These are phyloP conservation scores for Musca vetustissima DNA, from an alignment of 1,140 invertebrate genomes.

Conservation along the genomic window DNA sequence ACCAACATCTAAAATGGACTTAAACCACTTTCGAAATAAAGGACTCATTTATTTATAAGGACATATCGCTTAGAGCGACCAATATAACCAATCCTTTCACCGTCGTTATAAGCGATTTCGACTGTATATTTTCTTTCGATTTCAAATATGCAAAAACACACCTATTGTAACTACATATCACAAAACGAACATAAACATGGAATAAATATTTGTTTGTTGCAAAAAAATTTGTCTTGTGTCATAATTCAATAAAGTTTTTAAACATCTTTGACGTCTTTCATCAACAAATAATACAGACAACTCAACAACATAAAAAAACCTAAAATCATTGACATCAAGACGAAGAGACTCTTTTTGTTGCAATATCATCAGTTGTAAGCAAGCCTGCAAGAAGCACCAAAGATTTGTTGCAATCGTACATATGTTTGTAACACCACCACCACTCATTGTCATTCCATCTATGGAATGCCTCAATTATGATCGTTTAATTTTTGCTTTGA, in stretches of 20 bases:
- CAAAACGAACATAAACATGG: background rate
- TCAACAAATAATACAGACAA: background rate
- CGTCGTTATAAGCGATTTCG: too few species aligned
- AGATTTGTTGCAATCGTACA: background rate
- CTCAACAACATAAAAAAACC: background rate
- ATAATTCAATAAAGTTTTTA: conserved; percentile 25
- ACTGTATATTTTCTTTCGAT: too few species aligned
- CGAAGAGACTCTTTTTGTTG: background rate
- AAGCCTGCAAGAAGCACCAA: too few species aligned
- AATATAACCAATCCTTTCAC: too few species aligned
- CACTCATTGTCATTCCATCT: background rate
- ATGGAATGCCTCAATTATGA: conserved; percentile 18
- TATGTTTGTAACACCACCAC: conserved; percentile 5
- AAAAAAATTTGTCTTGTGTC: conserved; percentile 19
- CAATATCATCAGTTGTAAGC: too few species aligned
- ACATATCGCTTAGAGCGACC: too few species aligned
- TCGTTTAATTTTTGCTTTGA: conserved; percentile 18
- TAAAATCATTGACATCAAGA: background rate
- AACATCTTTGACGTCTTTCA: conserved; percentile 1
- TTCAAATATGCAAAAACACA: too few species aligned
- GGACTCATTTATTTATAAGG: too few species aligned
- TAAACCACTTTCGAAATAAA: too few species aligned
- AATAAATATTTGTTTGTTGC: background rate
- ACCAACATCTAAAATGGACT: too few species aligned
- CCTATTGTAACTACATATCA: background rate